Conservation (phyloP, 1,140 invertebrate genomes). For the Megathymus violae region DNA sequence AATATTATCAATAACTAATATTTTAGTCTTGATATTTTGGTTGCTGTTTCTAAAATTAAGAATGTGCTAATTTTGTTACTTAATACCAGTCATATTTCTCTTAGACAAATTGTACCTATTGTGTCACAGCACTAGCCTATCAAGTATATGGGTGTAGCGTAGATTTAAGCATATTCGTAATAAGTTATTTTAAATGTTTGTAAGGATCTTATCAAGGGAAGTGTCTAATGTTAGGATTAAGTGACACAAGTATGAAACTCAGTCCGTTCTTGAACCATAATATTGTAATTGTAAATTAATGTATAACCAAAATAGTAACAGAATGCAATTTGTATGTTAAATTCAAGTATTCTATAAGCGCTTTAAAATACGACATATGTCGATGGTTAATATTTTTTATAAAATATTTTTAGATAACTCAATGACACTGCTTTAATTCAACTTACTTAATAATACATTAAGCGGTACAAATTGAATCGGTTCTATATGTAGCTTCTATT, state of each 20-base stretch:
- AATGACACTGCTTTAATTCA: slow-evolving; percentile 20
- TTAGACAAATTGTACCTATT: slow-evolving; percentile 28
- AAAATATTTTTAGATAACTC: slow-evolving; percentile 25
- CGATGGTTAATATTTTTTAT: slow-evolving; percentile 20
- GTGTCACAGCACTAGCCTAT: slow-evolving; percentile 24
- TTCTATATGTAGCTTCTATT: slow-evolving; percentile 3
- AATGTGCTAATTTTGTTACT: slow-evolving; percentile 30
- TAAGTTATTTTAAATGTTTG: slow-evolving; percentile 58
- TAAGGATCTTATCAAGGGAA: slow-evolving; percentile 59
- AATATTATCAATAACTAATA: slow-evolving; percentile 3
- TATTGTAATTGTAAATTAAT: slow-evolving; percentile 2
- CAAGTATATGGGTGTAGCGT: slow-evolving; percentile 30
- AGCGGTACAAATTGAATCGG: slow-evolving; percentile 11
- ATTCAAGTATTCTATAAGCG: slow-evolving; percentile 9
- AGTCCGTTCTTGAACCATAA: slow-evolving; percentile 15
- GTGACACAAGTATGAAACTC: slow-evolving; percentile 42
- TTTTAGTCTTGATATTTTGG: too few species aligned
- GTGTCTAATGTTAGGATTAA: slow-evolving; percentile 46
- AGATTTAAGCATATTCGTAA: slow-evolving; percentile 50
- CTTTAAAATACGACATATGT: slow-evolving; percentile 4
- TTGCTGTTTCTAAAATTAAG: slow-evolving; percentile 23
- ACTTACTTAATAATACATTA: slow-evolving; percentile 5
- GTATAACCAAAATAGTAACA: slow-evolving; percentile 9
- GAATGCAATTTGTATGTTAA: slow-evolving; percentile 3
- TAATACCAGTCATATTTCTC: slow-evolving; percentile 24